Conservation (phyloP, 2,888 invertebrate genomes). For the Acheta domesticus region DNA sequence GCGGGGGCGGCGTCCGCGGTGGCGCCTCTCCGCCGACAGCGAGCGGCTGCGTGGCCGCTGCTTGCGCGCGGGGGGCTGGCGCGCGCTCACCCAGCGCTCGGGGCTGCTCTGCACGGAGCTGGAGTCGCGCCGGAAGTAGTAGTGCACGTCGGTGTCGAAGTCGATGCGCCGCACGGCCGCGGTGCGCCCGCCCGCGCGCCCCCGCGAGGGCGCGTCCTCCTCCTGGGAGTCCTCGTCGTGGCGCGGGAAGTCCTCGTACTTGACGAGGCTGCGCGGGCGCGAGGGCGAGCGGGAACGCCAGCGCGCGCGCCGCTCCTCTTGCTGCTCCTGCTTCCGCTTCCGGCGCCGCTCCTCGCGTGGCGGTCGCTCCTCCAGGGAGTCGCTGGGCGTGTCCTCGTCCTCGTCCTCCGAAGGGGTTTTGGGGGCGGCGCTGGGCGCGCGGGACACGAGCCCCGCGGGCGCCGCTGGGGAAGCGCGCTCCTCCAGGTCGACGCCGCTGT, state of each 20-base stretch:
- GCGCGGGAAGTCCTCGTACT: conserved; percentile 18
- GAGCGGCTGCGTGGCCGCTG: conserved; percentile 20
- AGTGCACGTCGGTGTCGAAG: conserved; percentile 3
- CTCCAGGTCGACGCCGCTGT: not conserved
- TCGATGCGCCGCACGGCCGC: not conserved
- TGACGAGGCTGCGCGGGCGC: not conserved
- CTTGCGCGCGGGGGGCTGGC: not conserved
- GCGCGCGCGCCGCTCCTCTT: not conserved
- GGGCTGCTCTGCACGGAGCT: conserved; percentile 22
- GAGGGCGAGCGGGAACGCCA: not conserved
- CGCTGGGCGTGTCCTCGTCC: conserved; percentile 28
- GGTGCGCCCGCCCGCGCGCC: not conserved
- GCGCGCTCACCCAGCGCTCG: not conserved
- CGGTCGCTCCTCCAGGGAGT: conserved; percentile 28
- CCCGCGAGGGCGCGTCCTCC: not conserved
- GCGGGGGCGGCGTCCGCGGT: not conserved
- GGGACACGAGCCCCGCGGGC: not conserved
- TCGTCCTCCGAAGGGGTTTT: not conserved
- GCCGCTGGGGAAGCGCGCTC: not conserved
- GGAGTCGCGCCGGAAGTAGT: not conserved
- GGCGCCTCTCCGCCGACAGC: conserved; percentile 1
- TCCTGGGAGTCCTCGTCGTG: not conserved
- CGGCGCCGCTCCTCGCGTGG: not conserved
- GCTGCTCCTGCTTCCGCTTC: not conserved
- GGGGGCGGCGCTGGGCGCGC: not conserved